phyloP scores from a whole-genome alignment of 2,888 invertebrate genomes.

The Meiosimyza decipiens region DNA sequence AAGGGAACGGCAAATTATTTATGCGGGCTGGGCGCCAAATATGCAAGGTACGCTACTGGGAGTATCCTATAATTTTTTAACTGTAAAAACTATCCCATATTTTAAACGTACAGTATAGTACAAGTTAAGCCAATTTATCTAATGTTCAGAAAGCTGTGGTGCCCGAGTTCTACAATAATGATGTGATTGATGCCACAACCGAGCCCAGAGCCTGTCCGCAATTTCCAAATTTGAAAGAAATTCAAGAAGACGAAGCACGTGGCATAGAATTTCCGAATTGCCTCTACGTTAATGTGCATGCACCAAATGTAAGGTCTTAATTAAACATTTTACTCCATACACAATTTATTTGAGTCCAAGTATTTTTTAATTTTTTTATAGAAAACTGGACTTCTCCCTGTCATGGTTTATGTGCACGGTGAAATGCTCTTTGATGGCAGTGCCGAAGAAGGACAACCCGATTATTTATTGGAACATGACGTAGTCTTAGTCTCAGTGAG shows the following conservation, averaged over 20 bases:
- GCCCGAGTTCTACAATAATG: slow-evolving; percentile 33
- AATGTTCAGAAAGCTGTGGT: slow-evolving; percentile 42
- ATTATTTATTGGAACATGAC: slow-evolving; percentile 67
- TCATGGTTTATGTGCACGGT: slow-evolving; percentile 67
- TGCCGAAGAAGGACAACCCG: slow-evolving; percentile 63
- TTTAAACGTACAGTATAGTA: too few relatives aligned
- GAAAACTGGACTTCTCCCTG: slow-evolving; percentile 56
- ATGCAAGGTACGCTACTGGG: too few relatives aligned
- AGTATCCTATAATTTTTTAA: too few relatives aligned
- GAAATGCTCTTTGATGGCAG: slow-evolving; percentile 67
- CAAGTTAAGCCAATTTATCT: too few relatives aligned
- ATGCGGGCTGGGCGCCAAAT: too few relatives aligned
- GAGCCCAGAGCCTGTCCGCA: slow-evolving; percentile 58
- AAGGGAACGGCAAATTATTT: too few relatives aligned
- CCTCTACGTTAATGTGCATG: slow-evolving; percentile 58
- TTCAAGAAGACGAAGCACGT: slow-evolving; percentile 51
- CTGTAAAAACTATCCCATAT: too few relatives aligned
- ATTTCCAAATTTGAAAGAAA: slow-evolving; percentile 55
- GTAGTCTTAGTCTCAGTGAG: slow-evolving; percentile 68
- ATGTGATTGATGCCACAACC: slow-evolving; percentile 54
- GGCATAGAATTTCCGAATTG: slow-evolving; percentile 61
- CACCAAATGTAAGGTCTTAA: slow-evolving; percentile 52
- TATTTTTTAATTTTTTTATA: slow-evolving; percentile 32
- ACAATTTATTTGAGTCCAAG: background rate
- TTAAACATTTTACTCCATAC: background rate